Conservation (phyloP, 2,888 invertebrate species). For the Tryphoninae sp. region DNA sequence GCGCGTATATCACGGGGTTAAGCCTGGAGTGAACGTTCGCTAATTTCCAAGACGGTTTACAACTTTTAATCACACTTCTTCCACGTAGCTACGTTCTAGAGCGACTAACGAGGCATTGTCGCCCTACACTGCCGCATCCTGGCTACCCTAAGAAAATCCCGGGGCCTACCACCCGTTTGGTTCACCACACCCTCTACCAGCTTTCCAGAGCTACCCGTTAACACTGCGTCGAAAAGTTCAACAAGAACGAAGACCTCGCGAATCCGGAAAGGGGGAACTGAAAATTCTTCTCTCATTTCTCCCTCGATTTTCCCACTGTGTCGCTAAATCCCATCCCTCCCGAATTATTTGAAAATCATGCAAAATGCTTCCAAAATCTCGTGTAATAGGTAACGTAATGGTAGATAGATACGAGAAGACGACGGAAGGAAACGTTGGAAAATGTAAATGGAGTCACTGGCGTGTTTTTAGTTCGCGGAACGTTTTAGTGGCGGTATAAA, state of each 20-base stretch:
- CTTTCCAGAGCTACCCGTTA: constrained; percentile 46
- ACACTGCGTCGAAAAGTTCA: constrained; percentile 48
- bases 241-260: constrained; percentile 9
- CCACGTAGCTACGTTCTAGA: constrained; percentile 68
- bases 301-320: constrained; percentile 30
- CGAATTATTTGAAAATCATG: constrained; percentile 53
- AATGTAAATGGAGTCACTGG: constrained; percentile 40
- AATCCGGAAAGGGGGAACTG: constrained; percentile 8
- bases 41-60: constrained; percentile 76
- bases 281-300: constrained; percentile 5
- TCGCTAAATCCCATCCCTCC: background rate
- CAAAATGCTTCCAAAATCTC: constrained; percentile 31
- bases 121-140: constrained; percentile 57
- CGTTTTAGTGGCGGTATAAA: constrained; percentile 21
- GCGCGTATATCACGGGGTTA: constrained; percentile 30
- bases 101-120: constrained; percentile 79
- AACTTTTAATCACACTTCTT: constrained; percentile 77
- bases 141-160: constrained; percentile 32
- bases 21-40: constrained; percentile 63
- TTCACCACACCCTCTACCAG: constrained; percentile 28
- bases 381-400: constrained; percentile 30
- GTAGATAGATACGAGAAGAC: background rate
- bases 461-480: constrained; percentile 15
- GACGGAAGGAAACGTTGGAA: background rate
- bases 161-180: constrained; percentile 27